Evolutionary conservation across 2,888 invertebrate species (phyloP), one percentile per base, ranked within the genome.

Genomic region (Itoplectis maculator): DNA sequence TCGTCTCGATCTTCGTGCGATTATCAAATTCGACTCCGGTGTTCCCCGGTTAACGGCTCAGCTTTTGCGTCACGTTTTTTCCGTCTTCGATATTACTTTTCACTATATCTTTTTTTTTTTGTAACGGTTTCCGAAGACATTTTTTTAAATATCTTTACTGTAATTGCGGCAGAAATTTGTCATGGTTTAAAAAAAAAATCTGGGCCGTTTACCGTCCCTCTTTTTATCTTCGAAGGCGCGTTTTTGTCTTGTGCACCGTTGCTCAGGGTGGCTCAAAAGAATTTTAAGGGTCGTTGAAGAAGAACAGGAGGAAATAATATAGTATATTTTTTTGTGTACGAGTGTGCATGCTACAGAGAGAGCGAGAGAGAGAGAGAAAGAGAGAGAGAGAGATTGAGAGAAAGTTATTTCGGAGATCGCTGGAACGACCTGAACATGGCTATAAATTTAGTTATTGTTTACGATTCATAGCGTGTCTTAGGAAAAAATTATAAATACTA

Each of bases 201-300:
- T 40, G 68, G 59, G 68, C 68, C 73, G 65, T 59, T 29, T 29
- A 29, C 29, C 35, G 42, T 47, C 13, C 13, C 13, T 20, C 9
- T n/a, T 70, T 65, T 79, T 65, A 51, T 45, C 73, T 68, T 77
- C 56, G 18, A 81, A 73, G 15, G 42, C 59, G 56, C 65, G 51
- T 79, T 54, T 69, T 29, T 47, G 15, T 45, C 49, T 37, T 77
- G 42, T 29, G 61, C 40, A 29, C 65, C 56, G 49, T 49, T 49
- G 42, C 72, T 77, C 72, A 68, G 77, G 73, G 77, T 81, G 72
- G 83, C 78, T 81, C 73, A 51, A 81, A 76, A 65, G 42, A 80
- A 20, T 80, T 75, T 75, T 45, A 80, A 63, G 59, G 61, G 70
- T 63, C 23, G 63, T 72, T 73, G 65, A 65, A 4, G 47, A 51